Evolutionary conservation across 2,113 vertebrate species (phyloP).

Genomic region (Beaufortia kweichowensis): DNA sequence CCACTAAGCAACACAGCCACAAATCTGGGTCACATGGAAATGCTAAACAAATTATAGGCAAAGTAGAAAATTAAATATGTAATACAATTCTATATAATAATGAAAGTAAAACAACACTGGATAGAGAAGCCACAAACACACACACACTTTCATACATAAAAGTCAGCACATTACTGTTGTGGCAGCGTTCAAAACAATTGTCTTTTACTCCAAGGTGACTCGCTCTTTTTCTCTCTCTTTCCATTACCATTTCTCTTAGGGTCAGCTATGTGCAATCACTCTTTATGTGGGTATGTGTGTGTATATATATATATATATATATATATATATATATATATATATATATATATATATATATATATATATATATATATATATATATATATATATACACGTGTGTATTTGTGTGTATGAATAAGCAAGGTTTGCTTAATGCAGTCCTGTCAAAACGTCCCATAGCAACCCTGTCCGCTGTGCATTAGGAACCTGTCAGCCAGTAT

Average conservation of each 20-base stretch:
- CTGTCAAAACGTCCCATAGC: constrained; percentile 60
- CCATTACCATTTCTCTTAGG: constrained; percentile 27
- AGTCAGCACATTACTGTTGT: constrained; percentile 2
- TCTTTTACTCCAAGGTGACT: constrained; percentile 39
- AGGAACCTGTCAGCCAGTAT: constrained; percentile 68
- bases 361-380: too few species aligned
- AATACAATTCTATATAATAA: constrained; percentile 38
- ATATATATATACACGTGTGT: too few species aligned
- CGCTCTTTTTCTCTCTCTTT: background rate
- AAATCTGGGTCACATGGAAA: constrained; percentile 35
- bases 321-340: too few species aligned
- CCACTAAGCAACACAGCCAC: constrained; percentile 18
- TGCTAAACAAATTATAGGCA: constrained; percentile 41
- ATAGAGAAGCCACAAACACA: constrained; percentile 18
- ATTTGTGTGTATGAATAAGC: constrained; percentile 29
- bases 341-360: too few species aligned
- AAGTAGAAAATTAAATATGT: constrained; percentile 35
- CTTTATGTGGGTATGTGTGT: constrained; percentile 10
- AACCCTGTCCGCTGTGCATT: constrained; percentile 60
- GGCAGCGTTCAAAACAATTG: constrained; percentile 14
- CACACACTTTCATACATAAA: background rate
- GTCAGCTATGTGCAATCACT: constrained; percentile 12
- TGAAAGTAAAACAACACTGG: constrained; percentile 22
- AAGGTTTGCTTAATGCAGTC: constrained; percentile 63
- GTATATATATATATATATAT: too few species aligned